phyloP scores from a whole-genome alignment of 2,797 vertebrate genomes.

The Sciurus vulgaris region DNA sequence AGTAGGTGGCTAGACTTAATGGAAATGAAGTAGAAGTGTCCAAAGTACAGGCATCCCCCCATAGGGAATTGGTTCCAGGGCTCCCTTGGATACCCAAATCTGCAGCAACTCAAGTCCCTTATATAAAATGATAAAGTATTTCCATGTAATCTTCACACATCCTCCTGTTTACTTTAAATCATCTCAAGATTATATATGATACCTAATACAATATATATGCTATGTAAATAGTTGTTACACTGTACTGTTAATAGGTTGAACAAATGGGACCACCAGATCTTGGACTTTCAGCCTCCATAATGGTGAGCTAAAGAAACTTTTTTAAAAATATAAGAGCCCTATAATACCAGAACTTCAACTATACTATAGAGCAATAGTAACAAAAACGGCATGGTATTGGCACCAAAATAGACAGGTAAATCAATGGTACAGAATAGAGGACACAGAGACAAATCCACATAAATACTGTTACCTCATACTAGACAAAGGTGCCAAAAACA shows the following conservation, averaged over 20 bases:
- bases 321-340: neutral
- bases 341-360: no score
- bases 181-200: neutral
- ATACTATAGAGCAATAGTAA: no score
- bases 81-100: neutral
- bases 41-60: neutral
- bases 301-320: neutral
- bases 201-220: neutral
- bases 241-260: neutral
- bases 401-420: no score
- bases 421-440: no score
- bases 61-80: neutral
- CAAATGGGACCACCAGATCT: neutral
- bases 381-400: no score
- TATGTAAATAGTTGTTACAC: neutral
- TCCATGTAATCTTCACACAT: neutral
- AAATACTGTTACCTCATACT: no score
- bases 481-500: no score
- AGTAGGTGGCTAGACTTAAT: neutral
- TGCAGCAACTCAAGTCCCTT: neutral
- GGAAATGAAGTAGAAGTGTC: neutral
- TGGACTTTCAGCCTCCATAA: neutral
- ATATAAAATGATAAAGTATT: neutral
- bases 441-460: no score
- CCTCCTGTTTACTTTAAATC: neutral